Conservation (phyloP, 2,113 vertebrate species). For the Amblyopsis rosae region DNA sequence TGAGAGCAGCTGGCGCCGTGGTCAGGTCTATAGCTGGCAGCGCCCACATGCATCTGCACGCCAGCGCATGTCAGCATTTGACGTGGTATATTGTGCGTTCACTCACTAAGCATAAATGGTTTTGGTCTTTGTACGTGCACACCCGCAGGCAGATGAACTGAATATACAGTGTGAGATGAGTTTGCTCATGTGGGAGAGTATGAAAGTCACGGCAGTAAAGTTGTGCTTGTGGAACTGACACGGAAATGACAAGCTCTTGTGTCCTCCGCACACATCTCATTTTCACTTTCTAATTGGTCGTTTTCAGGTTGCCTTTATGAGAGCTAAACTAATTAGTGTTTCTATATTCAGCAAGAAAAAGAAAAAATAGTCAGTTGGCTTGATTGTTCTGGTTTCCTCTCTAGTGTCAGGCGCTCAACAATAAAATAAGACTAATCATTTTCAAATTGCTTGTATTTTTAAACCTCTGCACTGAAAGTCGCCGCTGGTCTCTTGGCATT, state of each 20-base stretch:
- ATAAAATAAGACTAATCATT: slow-evolving; percentile 79
- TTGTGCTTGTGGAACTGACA: slow-evolving; percentile 60
- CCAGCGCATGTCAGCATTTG: slow-evolving; percentile 45
- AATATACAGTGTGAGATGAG: slow-evolving; percentile 20
- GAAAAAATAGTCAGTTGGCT: slow-evolving; percentile 48
- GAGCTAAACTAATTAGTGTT: slow-evolving; percentile 85
- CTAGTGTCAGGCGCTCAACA: slow-evolving; percentile 71
- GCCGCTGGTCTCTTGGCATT: slow-evolving; percentile 67
- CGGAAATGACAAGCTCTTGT: slow-evolving; percentile 71
- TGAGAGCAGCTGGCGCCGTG: slow-evolving; percentile 70
- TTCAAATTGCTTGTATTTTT: slow-evolving; percentile 72
- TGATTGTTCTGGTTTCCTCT: slow-evolving; percentile 83
- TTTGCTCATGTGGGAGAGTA: slow-evolving; percentile 31
- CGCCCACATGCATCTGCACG: slow-evolving; percentile 58
- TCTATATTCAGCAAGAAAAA: slow-evolving; percentile 79
- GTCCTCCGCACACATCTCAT: slow-evolving; percentile 72
- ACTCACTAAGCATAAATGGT: slow-evolving; percentile 35
- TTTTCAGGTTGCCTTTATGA: slow-evolving; percentile 83
- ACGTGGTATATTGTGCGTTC: slow-evolving; percentile 49
- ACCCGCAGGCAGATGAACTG: slow-evolving; percentile 24
- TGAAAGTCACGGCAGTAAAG: slow-evolving; percentile 60
- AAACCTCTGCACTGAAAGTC: slow-evolving; percentile 65
- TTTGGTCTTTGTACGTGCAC: slow-evolving; percentile 1
- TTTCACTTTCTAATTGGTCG: slow-evolving; percentile 81
- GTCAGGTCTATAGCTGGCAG: slow-evolving; percentile 54